Evolutionary conservation across 2,797 vertebrate species (phyloP).

Genomic region (Rhabdomys pumilio): DNA sequence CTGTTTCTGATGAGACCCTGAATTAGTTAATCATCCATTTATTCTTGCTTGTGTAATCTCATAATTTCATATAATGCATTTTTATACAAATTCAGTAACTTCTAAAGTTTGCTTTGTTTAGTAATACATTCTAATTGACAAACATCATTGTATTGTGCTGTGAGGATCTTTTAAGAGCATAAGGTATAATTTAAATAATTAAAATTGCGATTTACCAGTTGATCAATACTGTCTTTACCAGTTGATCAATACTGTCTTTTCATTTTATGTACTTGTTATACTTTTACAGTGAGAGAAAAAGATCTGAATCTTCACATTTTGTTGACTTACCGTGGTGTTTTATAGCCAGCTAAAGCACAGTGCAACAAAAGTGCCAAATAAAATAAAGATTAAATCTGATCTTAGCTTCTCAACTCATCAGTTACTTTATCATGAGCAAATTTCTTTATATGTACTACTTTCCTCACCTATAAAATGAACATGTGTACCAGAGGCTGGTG

Average conservation of each 20-base stretch:
- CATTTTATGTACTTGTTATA: neutral
- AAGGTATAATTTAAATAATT: neutral
- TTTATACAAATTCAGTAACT: neutral
- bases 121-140: neutral
- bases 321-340: neutral
- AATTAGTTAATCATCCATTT: constrained; percentile 10
- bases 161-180: neutral
- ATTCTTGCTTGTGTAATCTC: constrained; percentile 17
- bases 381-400: neutral
- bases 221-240: neutral
- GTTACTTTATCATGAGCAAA: neutral
- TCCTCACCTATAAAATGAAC: neutral
- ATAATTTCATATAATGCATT: neutral
- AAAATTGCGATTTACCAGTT: neutral
- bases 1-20: neutral
- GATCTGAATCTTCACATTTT: neutral
- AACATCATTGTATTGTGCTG: neutral
- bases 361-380: neutral
- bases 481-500: neutral
- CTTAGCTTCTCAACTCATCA: neutral
- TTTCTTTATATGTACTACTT: neutral
- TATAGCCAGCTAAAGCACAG: neutral
- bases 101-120: neutral
- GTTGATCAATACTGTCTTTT: neutral
- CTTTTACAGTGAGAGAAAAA: neutral